Percentiles rank a stretch among this genome's conserved stretches.
Evolutionary conservation across 2,113 vertebrate genomes (phyloP).

Genomic region (Gallinago media): DNA sequence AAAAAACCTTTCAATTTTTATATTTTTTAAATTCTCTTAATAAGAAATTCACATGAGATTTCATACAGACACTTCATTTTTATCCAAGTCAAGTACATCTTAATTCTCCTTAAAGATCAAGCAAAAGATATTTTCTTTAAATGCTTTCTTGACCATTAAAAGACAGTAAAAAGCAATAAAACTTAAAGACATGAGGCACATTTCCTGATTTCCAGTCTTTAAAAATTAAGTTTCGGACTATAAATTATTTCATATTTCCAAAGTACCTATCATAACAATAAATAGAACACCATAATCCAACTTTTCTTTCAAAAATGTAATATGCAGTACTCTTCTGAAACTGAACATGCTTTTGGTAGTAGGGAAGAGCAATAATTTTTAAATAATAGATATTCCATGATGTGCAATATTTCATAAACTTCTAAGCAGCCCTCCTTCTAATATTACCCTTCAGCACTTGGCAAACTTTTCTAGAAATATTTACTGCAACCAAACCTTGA

Average conservation of each 20-base stretch:
- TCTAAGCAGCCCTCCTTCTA: not conserved
- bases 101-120: not conserved
- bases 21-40: not conserved
- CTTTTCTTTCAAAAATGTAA: not conserved
- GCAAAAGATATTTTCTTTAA: not conserved
- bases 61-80: not conserved
- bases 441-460: not conserved
- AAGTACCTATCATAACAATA: not conserved
- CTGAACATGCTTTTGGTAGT: not conserved
- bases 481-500: not conserved
- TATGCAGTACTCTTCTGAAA: not conserved
- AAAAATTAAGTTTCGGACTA: not conserved
- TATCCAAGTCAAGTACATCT: not conserved
- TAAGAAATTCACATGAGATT: not conserved
- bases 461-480: not conserved
- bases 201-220: not conserved
- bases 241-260: not conserved
- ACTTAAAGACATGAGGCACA: not conserved
- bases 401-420: not conserved
- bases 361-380: not conserved
- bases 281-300: not conserved
- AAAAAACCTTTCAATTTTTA: not conserved
- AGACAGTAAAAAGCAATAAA: not conserved
- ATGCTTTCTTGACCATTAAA: not conserved
- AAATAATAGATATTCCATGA: not conserved